These are phyloP conservation scores for Coenonympha arcania DNA, from an alignment of 2,888 invertebrate species.

Conservation along the genomic window DNA sequence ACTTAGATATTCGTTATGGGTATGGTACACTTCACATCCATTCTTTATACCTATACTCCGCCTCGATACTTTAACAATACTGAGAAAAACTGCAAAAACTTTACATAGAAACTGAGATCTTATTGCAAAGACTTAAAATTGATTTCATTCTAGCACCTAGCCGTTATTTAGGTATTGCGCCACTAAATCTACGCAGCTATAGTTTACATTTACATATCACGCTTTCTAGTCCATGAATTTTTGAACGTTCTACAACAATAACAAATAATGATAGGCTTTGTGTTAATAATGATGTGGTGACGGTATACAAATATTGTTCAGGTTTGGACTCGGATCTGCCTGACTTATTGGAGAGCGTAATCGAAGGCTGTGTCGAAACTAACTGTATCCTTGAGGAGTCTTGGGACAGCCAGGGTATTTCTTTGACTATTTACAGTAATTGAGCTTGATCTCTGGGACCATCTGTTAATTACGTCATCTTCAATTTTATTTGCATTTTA, in stretches of 20 bases:
- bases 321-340: conserved; percentile 68
- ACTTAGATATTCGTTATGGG: background rate
- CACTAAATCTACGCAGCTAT: conserved; percentile 4
- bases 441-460: conserved; percentile 31
- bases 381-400: conserved; percentile 74
- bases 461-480: conserved; percentile 1
- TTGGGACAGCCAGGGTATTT: conserved; percentile 69
- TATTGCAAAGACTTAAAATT: background rate
- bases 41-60: background rate
- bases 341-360: conserved; percentile 67
- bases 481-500: background rate
- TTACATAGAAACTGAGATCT: background rate
- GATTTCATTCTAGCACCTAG: background rate
- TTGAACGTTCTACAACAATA: conserved; percentile 20
- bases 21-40: background rate
- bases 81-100: background rate
- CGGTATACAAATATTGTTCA: conserved; percentile 54
- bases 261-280: background rate
- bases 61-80: background rate
- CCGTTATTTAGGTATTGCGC: background rate
- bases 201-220: conserved; percentile 10
- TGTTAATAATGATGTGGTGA: conserved; percentile 30
- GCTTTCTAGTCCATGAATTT: conserved; percentile 25
- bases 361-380: conserved; percentile 65
- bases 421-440: conserved; percentile 36